Evolutionary conservation across 2,797 vertebrate species (phyloP), one percentile per base, ranked within the genome.

Genomic region (Rhodeus uyekii): DNA sequence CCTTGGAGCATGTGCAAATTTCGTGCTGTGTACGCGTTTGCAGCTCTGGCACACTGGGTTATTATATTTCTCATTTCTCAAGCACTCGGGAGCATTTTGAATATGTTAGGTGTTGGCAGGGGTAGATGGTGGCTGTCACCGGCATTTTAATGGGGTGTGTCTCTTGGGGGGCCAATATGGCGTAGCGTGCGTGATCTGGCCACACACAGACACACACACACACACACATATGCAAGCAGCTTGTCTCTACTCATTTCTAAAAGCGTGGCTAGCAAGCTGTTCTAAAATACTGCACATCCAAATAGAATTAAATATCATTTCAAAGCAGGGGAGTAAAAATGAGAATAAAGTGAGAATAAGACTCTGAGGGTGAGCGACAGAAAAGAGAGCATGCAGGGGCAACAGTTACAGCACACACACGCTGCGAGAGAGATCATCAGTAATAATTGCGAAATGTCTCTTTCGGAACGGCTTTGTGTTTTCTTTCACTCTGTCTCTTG

Each of bases 351-450:
- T 13, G 46, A 63, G 32, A 39, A 80, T 29, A 77, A 38, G 65
- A 68, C 36, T 44, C 65, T 42, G 63, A 24, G 61, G 32, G 63
- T 80, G 87, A 71, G 55, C 27, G 42, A 63, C 63, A 68, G 53
- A 58, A 60, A 71, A 68, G 60, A 81, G 81, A 76, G 48, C 72
- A 73, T 61, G 38, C 42, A 84, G 86, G 81, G 79, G 76, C 81
- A 82, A 53, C 72, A 71, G 78, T 65, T 72, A 81, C 88, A 84
- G 83, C 84, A 86, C 86, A 87, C 86, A 86, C 82, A 81, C 88
- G 77, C 88, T 90, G 89, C 78, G 84, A 86, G 78, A 84, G 73
- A 89, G 83, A 88, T 91, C 90, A 91, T 91, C 89, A 92, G 91
- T 91, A 91, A 90, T 88, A 88, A 93, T 89, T 72, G 82, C 36